Evolutionary conservation across 2,888 invertebrate species (phyloP), one percentile per base, ranked within the genome.

Genomic region (Mystacides longicornis): DNA sequence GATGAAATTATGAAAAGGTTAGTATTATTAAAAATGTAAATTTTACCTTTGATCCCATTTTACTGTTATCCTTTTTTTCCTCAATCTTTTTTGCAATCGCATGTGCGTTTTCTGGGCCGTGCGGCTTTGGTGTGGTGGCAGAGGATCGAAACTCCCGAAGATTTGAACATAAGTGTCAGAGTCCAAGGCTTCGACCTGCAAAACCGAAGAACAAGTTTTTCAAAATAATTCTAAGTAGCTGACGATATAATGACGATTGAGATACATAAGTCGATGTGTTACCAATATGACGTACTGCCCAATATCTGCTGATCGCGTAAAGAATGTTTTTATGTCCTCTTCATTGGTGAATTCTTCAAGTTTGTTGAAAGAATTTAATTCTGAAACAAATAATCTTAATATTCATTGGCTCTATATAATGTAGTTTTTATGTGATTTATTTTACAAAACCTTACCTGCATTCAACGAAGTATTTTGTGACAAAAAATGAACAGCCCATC

Each of bases 21-120:
- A n/a, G n/a, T n/a, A n/a, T n/a, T n/a, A n/a, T n/a, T n/a, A n/a
- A n/a, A n/a, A n/a, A n/a, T n/a, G n/a, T n/a, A n/a, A n/a, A n/a
- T n/a, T n/a, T 37, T 66, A 71, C 71, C 70, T 71, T 51, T 67
- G 66, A 52, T 69, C 67, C 71, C 71, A 71, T 60, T 66, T 65
- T 18, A 69, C 63, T 9, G 67, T 68, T 43, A 70, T 57, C 43
- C 66, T 64, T 58, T 64, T 67, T 52, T 64, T 63, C 51, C 65
- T 63, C 52, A 67, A 67, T 47, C 65, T 60, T 54, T 65, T 65
- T 46, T 67, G 62, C n/a, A 70, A 52, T 33, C 64, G 63, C 23
- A 69, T 55, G 51, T 64, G 62, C 19, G 64, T 64, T 33, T 61
- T 64, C 48, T 66, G 63, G 22, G 62, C 57, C 42, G 64, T 60